phyloP scores from a whole-genome alignment of 2,113 vertebrate genomes.

The Pungitius pungitius region DNA sequence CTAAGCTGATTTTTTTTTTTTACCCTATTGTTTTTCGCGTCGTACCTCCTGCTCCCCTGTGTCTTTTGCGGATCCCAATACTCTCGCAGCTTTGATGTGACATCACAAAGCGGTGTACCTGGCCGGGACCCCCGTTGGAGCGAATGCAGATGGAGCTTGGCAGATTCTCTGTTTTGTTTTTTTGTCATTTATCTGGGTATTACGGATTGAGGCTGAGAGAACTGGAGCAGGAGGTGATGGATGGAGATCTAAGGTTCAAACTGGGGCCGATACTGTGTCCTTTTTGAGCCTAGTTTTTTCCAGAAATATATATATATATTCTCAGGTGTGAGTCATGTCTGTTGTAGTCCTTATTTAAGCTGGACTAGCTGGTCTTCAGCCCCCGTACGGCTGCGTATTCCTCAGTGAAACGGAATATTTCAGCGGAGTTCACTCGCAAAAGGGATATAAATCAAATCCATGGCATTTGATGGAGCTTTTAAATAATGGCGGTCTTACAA shows the following conservation, averaged over 20 bases:
- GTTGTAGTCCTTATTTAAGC: background rate
- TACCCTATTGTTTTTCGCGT: slow-evolving; percentile 58
- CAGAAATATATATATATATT: background rate
- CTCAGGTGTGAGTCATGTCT: background rate
- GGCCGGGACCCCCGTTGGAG: slow-evolving; percentile 48
- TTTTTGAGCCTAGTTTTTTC: background rate
- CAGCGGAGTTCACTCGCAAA: background rate
- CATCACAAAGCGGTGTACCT: slow-evolving; percentile 65
- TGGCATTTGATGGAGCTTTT: too few relatives aligned
- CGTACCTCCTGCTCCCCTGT: slow-evolving; percentile 52
- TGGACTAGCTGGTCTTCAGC: background rate
- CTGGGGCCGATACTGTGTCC: background rate
- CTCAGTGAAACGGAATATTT: background rate
- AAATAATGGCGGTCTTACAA: too few relatives aligned
- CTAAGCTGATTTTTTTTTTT: slow-evolving; percentile 65
- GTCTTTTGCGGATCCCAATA: slow-evolving; percentile 56
- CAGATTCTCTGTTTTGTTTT: slow-evolving; percentile 32
- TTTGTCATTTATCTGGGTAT: slow-evolving; percentile 45
- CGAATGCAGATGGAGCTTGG: slow-evolving; percentile 51
- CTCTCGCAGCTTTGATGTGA: slow-evolving; percentile 63
- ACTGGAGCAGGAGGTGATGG: slow-evolving; percentile 23
- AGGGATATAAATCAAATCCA: background rate
- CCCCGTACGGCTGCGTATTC: background rate
- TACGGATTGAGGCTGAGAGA: slow-evolving; percentile 12
- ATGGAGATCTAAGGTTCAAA: slow-evolving; percentile 15